Conservation (phyloP, 2,113 vertebrate species). For the Otolemur garnettii region DNA sequence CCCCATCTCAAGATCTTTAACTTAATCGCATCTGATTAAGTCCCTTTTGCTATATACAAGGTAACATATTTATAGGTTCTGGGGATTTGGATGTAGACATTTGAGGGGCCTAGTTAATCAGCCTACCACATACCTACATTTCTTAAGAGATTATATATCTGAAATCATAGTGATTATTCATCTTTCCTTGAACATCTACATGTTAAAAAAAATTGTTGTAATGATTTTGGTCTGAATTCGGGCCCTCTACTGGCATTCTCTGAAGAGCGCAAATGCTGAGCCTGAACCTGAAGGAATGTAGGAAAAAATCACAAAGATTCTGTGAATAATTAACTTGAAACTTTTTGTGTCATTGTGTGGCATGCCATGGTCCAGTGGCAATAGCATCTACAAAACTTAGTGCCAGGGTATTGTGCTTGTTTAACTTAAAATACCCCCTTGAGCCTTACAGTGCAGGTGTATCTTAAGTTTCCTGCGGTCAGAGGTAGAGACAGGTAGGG, state of each 20-base stretch:
- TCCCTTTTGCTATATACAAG: background rate
- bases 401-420: background rate
- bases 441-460: background rate
- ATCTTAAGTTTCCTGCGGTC: background rate
- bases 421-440: background rate
- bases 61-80: background rate
- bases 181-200: background rate
- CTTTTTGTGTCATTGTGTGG: background rate
- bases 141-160: constrained; percentile 5
- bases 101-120: background rate
- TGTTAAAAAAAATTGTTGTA: background rate
- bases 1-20: background rate
- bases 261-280: constrained; percentile 25
- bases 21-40: background rate
- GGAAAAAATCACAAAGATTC: background rate
- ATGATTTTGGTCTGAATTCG: constrained; percentile 9
- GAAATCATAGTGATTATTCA: background rate
- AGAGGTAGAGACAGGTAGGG: background rate
- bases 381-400: background rate
- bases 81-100: background rate
- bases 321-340: constrained; percentile 1
- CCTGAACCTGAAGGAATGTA: background rate
- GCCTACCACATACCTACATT: background rate
- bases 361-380: background rate
- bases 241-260: background rate